Conservation (phyloP, 2,797 vertebrate species). For the Agapornis canus region DNA sequence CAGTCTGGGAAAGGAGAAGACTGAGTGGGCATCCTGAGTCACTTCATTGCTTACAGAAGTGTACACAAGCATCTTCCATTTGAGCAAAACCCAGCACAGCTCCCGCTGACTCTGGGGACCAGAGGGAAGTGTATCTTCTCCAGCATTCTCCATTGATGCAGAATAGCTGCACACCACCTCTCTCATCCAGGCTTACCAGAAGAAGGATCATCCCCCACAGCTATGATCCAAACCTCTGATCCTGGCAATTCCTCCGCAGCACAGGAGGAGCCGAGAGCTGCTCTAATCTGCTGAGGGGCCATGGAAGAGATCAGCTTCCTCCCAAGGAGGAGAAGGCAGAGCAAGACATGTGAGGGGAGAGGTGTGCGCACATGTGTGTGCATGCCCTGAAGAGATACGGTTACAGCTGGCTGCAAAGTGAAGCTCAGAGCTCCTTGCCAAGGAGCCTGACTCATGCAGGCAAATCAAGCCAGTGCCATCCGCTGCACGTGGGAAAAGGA, state of each 20-base stretch:
- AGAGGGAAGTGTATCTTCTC: neutral
- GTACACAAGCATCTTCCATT: conserved; percentile 43
- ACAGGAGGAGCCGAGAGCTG: neutral
- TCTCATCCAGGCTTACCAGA: neutral
- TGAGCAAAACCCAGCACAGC: conserved; percentile 3
- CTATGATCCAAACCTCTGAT: neutral
- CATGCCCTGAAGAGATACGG: neutral
- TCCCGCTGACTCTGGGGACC: neutral
- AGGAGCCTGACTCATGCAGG: neutral
- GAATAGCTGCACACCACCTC: neutral
- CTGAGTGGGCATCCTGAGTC: conserved; percentile 65
- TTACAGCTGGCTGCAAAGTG: conserved; percentile 13
- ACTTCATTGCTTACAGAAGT: conserved; percentile 57
- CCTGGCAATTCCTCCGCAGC: neutral
- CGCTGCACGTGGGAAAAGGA: neutral
- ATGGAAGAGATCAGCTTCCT: neutral
- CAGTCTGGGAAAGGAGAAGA: conserved; percentile 42
- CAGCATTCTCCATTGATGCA: neutral
- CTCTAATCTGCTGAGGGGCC: neutral
- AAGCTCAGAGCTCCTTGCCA: neutral
- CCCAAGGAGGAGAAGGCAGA: neutral
- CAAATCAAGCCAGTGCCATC: neutral
- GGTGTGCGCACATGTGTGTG: neutral
- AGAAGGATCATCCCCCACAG: neutral
- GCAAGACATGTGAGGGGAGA: neutral